A percentile compares a stretch with the other conserved stretches of the same genome.
These are phyloP conservation scores for Etia nguti DNA, from an alignment of 2,113 vertebrate species.

Conservation along the genomic window DNA sequence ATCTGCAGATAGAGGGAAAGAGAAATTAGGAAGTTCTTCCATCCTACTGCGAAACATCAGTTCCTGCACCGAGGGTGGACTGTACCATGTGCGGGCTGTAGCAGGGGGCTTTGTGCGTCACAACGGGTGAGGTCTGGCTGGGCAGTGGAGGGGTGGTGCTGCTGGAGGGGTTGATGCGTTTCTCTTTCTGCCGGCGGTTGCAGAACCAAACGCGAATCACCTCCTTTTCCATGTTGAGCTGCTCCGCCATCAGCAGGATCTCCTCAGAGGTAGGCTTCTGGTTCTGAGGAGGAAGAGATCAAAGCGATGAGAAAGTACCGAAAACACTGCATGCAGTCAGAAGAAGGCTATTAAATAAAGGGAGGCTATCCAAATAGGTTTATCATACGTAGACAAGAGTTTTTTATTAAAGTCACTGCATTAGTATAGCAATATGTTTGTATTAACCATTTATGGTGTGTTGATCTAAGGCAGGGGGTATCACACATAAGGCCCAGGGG, in stretches of 20 bases:
- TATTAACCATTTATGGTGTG: background rate
- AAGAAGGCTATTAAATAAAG: background rate
- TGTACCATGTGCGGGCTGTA: slow-evolving; percentile 79
- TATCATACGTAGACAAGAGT: background rate
- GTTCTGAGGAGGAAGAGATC: slow-evolving; percentile 71
- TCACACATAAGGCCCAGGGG: background rate
- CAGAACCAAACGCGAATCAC: slow-evolving; percentile 95
- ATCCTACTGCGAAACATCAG: background rate
- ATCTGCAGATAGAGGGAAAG: slow-evolving; percentile 48
- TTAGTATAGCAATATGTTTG: rapidly evolving
- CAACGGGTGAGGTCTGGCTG: slow-evolving; percentile 67
- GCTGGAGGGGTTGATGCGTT: slow-evolving; percentile 88
- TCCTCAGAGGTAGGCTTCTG: slow-evolving; percentile 95
- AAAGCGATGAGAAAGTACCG: background rate
- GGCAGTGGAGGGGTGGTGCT: slow-evolving; percentile 83
- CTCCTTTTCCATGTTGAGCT: slow-evolving; percentile 94
- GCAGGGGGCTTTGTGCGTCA: slow-evolving; percentile 77
- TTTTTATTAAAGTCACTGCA: background rate
- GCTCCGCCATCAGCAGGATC: slow-evolving; percentile 88
- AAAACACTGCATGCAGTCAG: background rate
- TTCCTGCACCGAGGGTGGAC: background rate
- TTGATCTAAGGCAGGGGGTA: background rate
- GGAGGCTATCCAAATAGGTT: background rate
- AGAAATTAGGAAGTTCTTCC: background rate
- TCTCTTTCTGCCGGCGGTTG: slow-evolving; percentile 91